Conservation (phyloP, 2,888 invertebrate genomes). For the Blastobasis lacticolella region DNA sequence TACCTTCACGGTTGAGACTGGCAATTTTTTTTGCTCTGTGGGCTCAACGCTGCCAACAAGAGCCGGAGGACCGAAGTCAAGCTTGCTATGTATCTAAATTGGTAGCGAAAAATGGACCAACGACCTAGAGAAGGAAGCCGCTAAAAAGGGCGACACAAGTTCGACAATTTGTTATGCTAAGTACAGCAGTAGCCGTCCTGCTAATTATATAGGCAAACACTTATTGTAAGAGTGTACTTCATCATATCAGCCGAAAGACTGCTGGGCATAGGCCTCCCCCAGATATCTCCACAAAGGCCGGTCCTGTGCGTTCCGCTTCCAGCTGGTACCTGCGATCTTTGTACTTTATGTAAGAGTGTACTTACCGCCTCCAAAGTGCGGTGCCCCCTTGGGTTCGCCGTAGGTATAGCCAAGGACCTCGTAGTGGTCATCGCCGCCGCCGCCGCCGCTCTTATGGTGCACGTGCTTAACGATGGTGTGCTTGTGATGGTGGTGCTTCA, state of each 20-base stretch:
- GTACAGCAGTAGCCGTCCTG: neutral
- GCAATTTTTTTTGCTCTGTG: too few relatives aligned
- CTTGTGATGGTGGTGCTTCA: conserved; percentile 85
- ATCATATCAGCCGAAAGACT: too few relatives aligned
- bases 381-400: conserved; percentile 75
- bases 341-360: too few relatives aligned
- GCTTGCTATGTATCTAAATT: neutral
- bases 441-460: conserved; percentile 75
- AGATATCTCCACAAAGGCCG: too few relatives aligned
- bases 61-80: neutral
- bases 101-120: neutral
- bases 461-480: conserved; percentile 85
- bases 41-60: too few relatives aligned
- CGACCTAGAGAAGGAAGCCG: neutral
- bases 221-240: too few relatives aligned
- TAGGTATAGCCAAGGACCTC: conserved; percentile 80
- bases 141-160: too few relatives aligned
- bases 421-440: conserved; percentile 75
- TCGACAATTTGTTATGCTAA: too few relatives aligned
- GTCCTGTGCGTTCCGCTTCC: too few relatives aligned
- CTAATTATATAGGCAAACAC: neutral
- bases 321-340: too few relatives aligned
- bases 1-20: too few relatives aligned
- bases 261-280: too few relatives aligned
- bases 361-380: conserved; percentile 60